Percentiles rank a stretch among this genome's conserved stretches.
These are phyloP conservation scores for Watsonalla cultraria DNA, from an alignment of 2,888 invertebrate genomes.

Conservation along the genomic window DNA sequence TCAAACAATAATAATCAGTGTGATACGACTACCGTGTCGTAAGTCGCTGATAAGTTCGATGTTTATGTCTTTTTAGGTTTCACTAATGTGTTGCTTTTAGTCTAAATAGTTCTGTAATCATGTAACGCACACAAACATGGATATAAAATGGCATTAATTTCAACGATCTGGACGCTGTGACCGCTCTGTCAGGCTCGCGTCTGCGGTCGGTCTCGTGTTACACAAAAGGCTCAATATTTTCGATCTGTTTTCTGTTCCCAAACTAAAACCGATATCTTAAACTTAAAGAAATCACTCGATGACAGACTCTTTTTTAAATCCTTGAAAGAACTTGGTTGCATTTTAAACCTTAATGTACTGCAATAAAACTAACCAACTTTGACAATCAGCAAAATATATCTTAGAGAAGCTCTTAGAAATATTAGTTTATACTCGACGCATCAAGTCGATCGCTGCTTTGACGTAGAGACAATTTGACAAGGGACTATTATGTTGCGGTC, in stretches of 20 bases:
- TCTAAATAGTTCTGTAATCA: constrained; percentile 4
- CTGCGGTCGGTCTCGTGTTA: constrained; percentile 62
- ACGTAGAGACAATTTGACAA: constrained; percentile 56
- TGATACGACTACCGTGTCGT: constrained; percentile 66
- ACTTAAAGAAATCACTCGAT: constrained; percentile 66
- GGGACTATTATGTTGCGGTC: constrained; percentile 50
- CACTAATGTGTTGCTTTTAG: constrained; percentile 18
- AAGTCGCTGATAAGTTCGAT: constrained; percentile 45
- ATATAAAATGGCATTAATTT: constrained; percentile 36
- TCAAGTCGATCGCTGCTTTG: constrained; percentile 51
- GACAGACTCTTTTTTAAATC: constrained; percentile 31
- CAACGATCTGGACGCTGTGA: constrained; percentile 42
- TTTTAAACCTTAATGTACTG: constrained; percentile 36
- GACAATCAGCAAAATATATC: constrained; percentile 34
- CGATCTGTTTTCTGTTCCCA: constrained; percentile 61
- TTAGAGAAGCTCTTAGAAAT: constrained; percentile 39
- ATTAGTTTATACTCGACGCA: constrained; percentile 60
- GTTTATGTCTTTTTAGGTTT: constrained; percentile 25
- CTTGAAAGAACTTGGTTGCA: constrained; percentile 14
- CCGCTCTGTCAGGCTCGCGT: constrained; percentile 43
- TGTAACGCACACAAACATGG: constrained; percentile 4
- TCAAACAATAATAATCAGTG: constrained; percentile 51
- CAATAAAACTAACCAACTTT: constrained; percentile 22
- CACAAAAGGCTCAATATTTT: constrained; percentile 63
- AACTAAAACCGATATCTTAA: constrained; percentile 67